Conservation (phyloP, 1,140 invertebrate species). For the Drosophila nannoptera region DNA sequence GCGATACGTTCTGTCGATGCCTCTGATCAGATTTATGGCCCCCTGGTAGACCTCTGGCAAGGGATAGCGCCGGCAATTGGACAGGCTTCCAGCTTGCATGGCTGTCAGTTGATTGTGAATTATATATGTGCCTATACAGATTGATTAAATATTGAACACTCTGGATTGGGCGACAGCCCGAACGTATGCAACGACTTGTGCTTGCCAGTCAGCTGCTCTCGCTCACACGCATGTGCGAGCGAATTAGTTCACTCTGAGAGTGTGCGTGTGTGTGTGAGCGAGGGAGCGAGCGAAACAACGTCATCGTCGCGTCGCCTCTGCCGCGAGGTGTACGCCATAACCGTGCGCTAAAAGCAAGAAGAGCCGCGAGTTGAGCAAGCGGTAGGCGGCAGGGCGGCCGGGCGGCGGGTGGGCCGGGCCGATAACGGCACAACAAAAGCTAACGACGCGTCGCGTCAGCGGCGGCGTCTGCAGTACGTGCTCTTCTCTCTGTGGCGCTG, state of each 20-base stretch:
- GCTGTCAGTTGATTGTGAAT: too few relatives aligned
- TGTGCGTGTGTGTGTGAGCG: constrained; percentile 12
- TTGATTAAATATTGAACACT: too few relatives aligned
- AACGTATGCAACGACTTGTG: constrained; percentile 53
- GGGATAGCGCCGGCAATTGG: too few relatives aligned
- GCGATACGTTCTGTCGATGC: neutral
- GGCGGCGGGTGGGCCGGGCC: neutral
- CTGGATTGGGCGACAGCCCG: constrained; percentile 14
- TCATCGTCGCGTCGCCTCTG: constrained; percentile 23
- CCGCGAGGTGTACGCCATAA: constrained; percentile 46
- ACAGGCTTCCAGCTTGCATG: too few relatives aligned
- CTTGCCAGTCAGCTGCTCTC: constrained; percentile 8
- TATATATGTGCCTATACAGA: too few relatives aligned
- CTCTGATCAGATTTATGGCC: neutral
- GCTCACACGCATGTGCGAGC: constrained; percentile 32
- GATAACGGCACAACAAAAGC: constrained; percentile 44
- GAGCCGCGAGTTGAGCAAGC: constrained; percentile 2
- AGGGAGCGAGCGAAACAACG: constrained; percentile 30
- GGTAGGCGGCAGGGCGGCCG: too few relatives aligned
- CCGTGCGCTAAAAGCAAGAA: constrained; percentile 41
- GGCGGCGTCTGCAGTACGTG: constrained; percentile 21
- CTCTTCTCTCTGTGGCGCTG: neutral
- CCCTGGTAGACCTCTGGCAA: too few relatives aligned
- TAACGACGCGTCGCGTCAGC: constrained; percentile 5
- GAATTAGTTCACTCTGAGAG: too few relatives aligned